phyloP scores from a whole-genome alignment of 2,113 vertebrate genomes.

The Brienomyrus brachyistius region DNA sequence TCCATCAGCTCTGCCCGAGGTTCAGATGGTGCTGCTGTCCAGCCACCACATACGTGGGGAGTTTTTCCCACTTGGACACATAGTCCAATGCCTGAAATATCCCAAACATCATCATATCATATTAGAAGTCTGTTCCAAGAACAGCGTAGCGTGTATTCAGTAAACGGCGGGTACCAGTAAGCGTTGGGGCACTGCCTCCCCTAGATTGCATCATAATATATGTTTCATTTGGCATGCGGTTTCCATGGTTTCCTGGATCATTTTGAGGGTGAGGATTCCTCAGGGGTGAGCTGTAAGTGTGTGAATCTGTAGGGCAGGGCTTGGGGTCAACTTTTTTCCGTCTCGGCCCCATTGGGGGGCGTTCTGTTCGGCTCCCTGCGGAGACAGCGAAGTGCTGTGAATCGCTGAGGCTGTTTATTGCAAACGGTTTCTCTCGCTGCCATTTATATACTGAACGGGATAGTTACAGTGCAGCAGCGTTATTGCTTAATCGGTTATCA shows the following conservation, averaged over 20 bases:
- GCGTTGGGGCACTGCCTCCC: neutral
- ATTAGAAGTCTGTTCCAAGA: neutral
- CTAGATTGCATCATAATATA: neutral
- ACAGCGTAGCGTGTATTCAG: neutral
- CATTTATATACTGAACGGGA: neutral
- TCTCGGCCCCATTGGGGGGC: neutral
- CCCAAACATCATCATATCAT: neutral
- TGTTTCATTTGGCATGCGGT: neutral
- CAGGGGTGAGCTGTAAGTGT: neutral
- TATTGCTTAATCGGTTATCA: slow-evolving; percentile 4
- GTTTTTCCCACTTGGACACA: neutral
- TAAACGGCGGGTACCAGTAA: neutral
- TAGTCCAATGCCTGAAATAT: neutral
- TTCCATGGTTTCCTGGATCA: slow-evolving; percentile 9
- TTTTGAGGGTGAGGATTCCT: neutral
- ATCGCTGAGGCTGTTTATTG: neutral
- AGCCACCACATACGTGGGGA: neutral
- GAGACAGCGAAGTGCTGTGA: neutral
- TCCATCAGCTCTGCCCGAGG: no score
- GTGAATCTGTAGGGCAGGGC: neutral
- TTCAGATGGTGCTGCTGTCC: neutral
- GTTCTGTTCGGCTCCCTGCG: neutral
- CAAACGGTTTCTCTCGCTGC: neutral
- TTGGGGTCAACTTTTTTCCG: neutral
- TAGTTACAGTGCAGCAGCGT: neutral